phyloP scores from a whole-genome alignment of 2,888 invertebrate genomes.

The Fragum sueziense region DNA sequence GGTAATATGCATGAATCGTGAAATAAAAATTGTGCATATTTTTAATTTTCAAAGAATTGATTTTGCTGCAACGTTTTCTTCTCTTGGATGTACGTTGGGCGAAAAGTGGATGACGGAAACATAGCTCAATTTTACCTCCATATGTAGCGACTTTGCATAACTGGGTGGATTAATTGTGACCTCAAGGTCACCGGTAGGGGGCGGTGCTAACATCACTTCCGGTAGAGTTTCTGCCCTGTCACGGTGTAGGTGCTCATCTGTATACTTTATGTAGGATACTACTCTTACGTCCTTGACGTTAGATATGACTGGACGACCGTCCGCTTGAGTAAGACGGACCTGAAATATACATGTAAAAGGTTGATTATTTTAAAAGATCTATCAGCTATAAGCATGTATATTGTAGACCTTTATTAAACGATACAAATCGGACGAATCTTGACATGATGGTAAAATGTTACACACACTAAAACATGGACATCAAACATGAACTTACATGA shows the following conservation, averaged over 20 bases:
- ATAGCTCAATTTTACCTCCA: slow-evolving; percentile 43
- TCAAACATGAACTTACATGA: slow-evolving; percentile 85
- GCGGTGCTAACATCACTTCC: slow-evolving; percentile 31
- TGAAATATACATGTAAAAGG: slow-evolving; percentile 1
- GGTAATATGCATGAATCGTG: no score
- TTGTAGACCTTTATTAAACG: no score
- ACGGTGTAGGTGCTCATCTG: slow-evolving; percentile 12
- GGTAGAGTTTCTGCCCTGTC: slow-evolving; percentile 43
- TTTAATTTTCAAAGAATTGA: no score
- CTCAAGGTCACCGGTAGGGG: slow-evolving; percentile 46
- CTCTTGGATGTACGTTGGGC: no score
- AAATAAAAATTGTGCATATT: no score
- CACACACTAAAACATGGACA: no score
- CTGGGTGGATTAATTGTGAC: slow-evolving; percentile 38
- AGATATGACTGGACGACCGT: slow-evolving; percentile 53
- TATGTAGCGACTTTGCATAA: slow-evolving; percentile 42
- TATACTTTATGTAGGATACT: slow-evolving; percentile 14
- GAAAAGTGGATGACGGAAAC: no score
- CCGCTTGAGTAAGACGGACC: slow-evolving; percentile 46
- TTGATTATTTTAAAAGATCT: neutral
- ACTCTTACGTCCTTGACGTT: slow-evolving; percentile 18
- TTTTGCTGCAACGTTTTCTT: no score
- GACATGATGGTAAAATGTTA: no score
- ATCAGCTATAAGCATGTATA: no score
- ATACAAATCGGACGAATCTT: no score